Conservation (phyloP, 2,888 invertebrate genomes). For the Schrankia costaestrigalis region DNA sequence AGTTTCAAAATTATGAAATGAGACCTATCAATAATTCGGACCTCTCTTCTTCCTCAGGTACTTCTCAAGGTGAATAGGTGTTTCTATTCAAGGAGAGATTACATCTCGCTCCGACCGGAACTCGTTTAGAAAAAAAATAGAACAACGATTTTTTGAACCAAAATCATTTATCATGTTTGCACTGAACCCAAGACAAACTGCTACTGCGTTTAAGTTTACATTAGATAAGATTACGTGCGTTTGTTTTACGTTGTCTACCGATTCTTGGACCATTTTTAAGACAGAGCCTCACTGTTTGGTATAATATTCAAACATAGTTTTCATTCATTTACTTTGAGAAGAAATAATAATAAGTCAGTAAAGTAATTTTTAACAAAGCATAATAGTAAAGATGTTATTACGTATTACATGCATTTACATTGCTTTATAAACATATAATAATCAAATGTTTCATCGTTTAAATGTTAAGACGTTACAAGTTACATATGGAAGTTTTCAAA, state of each 20-base stretch:
- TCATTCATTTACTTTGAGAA: conserved; percentile 45
- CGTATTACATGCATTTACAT: too few relatives aligned
- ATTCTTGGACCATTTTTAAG: conserved; percentile 70
- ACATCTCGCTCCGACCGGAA: conserved; percentile 71
- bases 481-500: too few relatives aligned
- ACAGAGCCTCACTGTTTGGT: conserved; percentile 72
- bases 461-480: too few relatives aligned
- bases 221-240: conserved; percentile 74
- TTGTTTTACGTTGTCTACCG: conserved; percentile 76
- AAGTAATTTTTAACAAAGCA: too few relatives aligned
- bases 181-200: conserved; percentile 77
- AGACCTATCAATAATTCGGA: conserved; percentile 61
- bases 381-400: too few relatives aligned
- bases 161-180: conserved; percentile 79
- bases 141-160: conserved; percentile 73
- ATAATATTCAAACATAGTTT: conserved; percentile 52
- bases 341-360: conserved; percentile 51
- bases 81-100: conserved; percentile 72
- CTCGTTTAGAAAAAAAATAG: conserved; percentile 70
- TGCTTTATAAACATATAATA: too few relatives aligned
- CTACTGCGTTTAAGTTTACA: conserved; percentile 77
- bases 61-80: conserved; percentile 81
- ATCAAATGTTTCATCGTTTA: too few relatives aligned
- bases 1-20: conserved; percentile 21
- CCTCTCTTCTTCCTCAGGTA: conserved; percentile 79